phyloP scores from a whole-genome alignment of 2,797 vertebrate species.

The Orientallactaga sibirica region DNA sequence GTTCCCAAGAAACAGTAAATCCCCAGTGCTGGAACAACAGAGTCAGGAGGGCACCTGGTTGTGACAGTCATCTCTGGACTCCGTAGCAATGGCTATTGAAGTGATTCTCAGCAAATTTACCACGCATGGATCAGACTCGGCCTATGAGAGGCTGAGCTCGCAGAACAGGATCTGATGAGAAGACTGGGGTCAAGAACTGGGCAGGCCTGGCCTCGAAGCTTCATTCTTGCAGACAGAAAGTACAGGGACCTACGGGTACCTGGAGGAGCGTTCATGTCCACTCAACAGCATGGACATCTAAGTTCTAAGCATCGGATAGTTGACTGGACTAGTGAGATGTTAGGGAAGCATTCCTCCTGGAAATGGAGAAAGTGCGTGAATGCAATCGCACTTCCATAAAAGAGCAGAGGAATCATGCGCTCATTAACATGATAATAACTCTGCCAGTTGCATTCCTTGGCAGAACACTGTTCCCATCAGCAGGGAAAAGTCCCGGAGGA shows the following conservation, averaged over 20 bases:
- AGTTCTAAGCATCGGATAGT: background rate
- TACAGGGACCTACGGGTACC: background rate
- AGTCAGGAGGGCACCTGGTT: background rate
- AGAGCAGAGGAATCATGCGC: background rate
- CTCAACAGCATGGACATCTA: background rate
- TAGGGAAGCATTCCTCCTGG: background rate
- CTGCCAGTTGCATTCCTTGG: background rate
- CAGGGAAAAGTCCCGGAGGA: background rate
- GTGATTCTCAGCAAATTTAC: background rate
- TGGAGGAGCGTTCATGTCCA: background rate
- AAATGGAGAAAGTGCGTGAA: background rate
- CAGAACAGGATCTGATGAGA: background rate
- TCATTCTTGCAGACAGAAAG: background rate
- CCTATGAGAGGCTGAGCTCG: background rate
- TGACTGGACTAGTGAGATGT: background rate
- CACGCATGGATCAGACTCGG: background rate
- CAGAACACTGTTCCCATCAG: background rate
- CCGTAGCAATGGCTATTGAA: background rate
- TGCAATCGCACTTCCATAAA: background rate
- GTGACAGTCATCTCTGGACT: background rate
- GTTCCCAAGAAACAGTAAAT: background rate
- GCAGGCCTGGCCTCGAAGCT: background rate
- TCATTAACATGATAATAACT: background rate
- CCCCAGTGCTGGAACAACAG: background rate
- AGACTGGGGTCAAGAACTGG: background rate